Conservation (phyloP, 2,888 invertebrate species). For the Cybosia mesomella region DNA sequence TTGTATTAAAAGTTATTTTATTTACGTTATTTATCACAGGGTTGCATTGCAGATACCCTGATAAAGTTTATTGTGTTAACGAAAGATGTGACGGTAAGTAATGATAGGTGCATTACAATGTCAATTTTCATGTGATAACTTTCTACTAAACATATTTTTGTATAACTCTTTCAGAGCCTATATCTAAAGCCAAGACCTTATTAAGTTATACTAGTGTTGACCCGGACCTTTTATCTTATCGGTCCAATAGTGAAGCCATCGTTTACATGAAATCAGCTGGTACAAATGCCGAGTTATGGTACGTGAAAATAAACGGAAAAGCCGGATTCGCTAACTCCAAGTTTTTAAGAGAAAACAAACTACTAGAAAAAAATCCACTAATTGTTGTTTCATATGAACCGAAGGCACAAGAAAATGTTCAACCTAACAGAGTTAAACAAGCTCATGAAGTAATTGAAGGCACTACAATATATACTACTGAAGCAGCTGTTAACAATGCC, state of each 20-base stretch:
- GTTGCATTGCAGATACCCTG: constrained; percentile 85
- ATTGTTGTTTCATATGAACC: constrained; percentile 65
- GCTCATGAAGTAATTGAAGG: constrained; percentile 89
- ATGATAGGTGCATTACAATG: constrained; percentile 38
- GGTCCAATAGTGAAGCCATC: constrained; percentile 83
- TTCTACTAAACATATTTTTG: constrained; percentile 50
- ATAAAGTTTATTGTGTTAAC: constrained; percentile 91
- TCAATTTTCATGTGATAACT: constrained; percentile 58
- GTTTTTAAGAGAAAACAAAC: constrained; percentile 88
- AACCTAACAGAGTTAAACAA: constrained; percentile 78
- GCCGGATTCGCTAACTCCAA: constrained; percentile 89
- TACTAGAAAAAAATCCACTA: constrained; percentile 74
- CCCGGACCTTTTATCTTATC: constrained; percentile 88
- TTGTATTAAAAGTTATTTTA: constrained; percentile 75
- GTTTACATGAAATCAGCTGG: constrained; percentile 92
- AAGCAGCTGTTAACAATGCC: constrained; percentile 49
- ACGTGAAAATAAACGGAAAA: constrained; percentile 89
- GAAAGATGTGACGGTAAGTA: constrained; percentile 89
- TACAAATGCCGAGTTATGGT: constrained; percentile 88
- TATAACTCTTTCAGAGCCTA: constrained; percentile 81
- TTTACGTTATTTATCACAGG: constrained; percentile 72
- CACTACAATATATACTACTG: constrained; percentile 87
- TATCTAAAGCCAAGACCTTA: constrained; percentile 88
- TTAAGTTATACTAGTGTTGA: constrained; percentile 86
- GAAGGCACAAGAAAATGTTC: constrained; percentile 54